Conservation (phyloP, 2,113 vertebrate genomes). For the human (Homo sapiens) region GRCh38 chr1:11450501-11451000, state of each 20-base stretch:
- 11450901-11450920: not conserved
- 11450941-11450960: not conserved
- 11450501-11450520: not conserved
- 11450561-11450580: not conserved
- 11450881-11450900: not conserved
- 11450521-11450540: not conserved
- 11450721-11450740: not conserved
- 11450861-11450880: not conserved
- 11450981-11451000: not conserved
- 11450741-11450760: not conserved
- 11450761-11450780: not conserved
- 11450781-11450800: rapidly evolving
- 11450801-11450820: rapidly evolving
- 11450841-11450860: not conserved
- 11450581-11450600: not conserved
- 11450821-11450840: not conserved
- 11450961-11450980: not conserved
- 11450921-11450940: not conserved
- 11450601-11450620: not conserved
- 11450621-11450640: not conserved
- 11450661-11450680: not conserved
- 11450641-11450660: not conserved
- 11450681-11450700: not conserved
- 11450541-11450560: not conserved
- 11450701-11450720: not conserved